Conservation (phyloP, 2,113 vertebrate genomes). For the Podarcis raffonei region DNA sequence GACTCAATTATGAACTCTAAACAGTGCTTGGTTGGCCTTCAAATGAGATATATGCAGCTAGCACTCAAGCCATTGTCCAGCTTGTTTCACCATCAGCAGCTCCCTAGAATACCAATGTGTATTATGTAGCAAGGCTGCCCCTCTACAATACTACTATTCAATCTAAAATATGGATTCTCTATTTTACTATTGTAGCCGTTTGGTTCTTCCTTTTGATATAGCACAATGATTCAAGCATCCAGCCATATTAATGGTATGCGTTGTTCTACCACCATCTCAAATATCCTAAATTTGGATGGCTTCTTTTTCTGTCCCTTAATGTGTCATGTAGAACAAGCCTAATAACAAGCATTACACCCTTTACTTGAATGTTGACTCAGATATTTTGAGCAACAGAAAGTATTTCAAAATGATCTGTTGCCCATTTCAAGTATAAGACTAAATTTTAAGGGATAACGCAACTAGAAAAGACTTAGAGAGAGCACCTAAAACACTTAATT, state of each 20-base stretch:
- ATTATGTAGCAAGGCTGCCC: background rate
- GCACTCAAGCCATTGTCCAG: no score
- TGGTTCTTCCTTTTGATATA: constrained; percentile 29
- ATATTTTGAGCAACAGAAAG: constrained; percentile 42
- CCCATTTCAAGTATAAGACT: constrained; percentile 39
- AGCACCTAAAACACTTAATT: constrained; percentile 52
- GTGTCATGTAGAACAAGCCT: constrained; percentile 30
- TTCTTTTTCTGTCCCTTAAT: constrained; percentile 32
- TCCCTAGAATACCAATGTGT: no score
- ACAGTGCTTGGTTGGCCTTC: no score
- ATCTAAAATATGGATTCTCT: constrained; percentile 27
- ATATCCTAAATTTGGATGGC: constrained; percentile 4
- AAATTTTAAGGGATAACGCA: background rate
- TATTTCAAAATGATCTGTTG: constrained; percentile 69
- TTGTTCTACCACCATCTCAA: constrained; percentile 11
- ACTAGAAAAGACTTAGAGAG: constrained; percentile 50
- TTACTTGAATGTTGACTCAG: constrained; percentile 71
- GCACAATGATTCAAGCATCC: constrained; percentile 23
- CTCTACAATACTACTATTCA: constrained; percentile 24
- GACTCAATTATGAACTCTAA: no score
- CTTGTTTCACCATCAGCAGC: no score
- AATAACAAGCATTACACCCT: constrained; percentile 29
- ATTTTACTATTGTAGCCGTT: constrained; percentile 29
- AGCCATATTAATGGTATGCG: background rate
- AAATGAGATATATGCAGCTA: no score